Evolutionary conservation across 2,113 vertebrate species (phyloP).

Genomic region (Cebus imitator): DNA sequence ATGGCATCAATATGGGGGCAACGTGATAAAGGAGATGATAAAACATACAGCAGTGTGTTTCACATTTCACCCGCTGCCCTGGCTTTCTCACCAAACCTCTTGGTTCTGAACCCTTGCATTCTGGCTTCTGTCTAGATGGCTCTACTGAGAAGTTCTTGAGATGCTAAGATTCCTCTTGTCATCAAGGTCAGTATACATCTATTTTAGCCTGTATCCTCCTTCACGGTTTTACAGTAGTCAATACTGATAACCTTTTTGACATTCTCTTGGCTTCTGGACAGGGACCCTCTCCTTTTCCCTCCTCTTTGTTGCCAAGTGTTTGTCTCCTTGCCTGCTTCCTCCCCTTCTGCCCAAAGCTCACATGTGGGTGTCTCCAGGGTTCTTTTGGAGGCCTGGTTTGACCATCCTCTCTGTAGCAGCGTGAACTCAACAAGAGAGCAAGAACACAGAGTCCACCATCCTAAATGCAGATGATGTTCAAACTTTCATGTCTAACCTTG

Average conservation of each 20-base stretch:
- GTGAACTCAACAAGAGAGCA: too few species aligned
- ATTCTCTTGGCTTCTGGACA: not conserved
- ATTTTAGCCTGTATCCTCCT: not conserved
- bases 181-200: not conserved
- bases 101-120: not conserved
- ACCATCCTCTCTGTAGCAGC: not conserved
- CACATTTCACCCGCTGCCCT: not conserved
- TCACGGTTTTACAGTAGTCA: not conserved
- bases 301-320: not conserved
- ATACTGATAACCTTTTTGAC: not conserved
- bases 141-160: not conserved
- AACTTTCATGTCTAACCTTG: not conserved
- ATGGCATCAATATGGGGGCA: rapidly evolving
- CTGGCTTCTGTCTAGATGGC: not conserved
- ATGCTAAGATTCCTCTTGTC: not conserved
- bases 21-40: not conserved
- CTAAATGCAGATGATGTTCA: not conserved
- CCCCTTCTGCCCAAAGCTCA: too few species aligned
- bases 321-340: not conserved
- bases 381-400: not conserved
- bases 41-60: not conserved
- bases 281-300: not conserved
- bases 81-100: not conserved
- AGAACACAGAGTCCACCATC: not conserved
- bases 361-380: not conserved